These are phyloP conservation scores for Anolis apletophallus DNA, from an alignment of 2,797 vertebrate genomes.

Conservation along the genomic window DNA sequence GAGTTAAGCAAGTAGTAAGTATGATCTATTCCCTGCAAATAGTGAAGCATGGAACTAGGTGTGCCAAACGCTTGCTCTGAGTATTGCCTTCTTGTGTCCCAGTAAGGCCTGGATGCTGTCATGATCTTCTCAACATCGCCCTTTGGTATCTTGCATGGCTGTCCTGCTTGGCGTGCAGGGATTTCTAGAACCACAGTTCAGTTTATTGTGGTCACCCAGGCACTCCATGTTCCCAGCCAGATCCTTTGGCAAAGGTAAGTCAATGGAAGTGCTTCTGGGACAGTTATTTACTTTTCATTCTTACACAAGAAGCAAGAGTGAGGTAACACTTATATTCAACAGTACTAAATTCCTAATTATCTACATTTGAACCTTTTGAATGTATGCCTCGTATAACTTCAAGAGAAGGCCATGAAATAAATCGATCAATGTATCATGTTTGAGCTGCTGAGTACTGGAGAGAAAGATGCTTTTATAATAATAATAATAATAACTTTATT, in stretches of 20 bases:
- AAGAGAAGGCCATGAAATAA: background rate
- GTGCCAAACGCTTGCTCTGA: background rate
- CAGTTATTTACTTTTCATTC: background rate
- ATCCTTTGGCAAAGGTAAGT: slow-evolving; percentile 2
- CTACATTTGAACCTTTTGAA: background rate
- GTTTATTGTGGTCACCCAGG: background rate
- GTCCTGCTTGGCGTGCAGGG: slow-evolving; percentile 31
- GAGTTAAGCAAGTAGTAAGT: slow-evolving; percentile 57
- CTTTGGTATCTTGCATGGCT: slow-evolving; percentile 30
- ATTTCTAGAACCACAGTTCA: background rate
- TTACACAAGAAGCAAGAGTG: background rate
- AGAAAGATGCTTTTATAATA: background rate
- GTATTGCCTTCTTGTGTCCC: background rate
- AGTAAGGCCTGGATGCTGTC: background rate
- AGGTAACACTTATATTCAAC: background rate
- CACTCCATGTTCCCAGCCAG: background rate
- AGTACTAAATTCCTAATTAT: background rate
- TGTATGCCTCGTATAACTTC: no score
- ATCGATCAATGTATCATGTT: background rate
- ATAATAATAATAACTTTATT: no score
- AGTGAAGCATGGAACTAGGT: slow-evolving; percentile 5
- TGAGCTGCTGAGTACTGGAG: background rate
- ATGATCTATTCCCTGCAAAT: slow-evolving; percentile 9
- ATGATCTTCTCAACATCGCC: background rate
- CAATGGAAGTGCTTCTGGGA: background rate